Conservation (phyloP, 2,113 vertebrate genomes). For the Dissostichus mawsoni region DNA sequence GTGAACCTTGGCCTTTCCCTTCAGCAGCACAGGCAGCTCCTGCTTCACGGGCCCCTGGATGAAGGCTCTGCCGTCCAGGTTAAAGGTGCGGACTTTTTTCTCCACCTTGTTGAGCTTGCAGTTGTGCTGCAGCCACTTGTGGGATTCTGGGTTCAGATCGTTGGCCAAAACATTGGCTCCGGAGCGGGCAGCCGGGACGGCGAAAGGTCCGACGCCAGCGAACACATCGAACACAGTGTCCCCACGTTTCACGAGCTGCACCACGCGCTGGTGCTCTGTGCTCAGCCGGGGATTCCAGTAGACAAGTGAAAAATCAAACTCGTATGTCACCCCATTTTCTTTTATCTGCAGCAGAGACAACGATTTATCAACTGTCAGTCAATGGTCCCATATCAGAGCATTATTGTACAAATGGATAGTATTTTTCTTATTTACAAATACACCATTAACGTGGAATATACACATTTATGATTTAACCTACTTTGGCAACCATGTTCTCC, state of each 20-base stretch:
- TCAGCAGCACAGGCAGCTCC: constrained; percentile 85
- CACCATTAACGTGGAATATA: background rate
- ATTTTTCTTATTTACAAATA: no score
- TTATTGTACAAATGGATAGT: background rate
- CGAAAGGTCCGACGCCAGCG: constrained; percentile 94
- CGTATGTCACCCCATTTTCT: constrained; percentile 90
- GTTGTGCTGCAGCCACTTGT: constrained; percentile 94
- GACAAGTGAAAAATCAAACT: constrained; percentile 96
- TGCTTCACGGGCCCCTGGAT: constrained; percentile 88
- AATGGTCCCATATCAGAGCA: background rate
- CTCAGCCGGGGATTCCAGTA: constrained; percentile 98
- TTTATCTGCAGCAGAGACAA: constrained; percentile 85
- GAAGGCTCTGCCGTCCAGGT: constrained; percentile 94
- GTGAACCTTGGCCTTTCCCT: constrained; percentile 80
- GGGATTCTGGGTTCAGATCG: constrained; percentile 95
- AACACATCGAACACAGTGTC: constrained; percentile 94
- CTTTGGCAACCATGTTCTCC: constrained; percentile 92
- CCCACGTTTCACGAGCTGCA: constrained; percentile 83
- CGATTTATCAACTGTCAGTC: background rate
- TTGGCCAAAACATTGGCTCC: constrained; percentile 91
- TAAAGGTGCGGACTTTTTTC: constrained; percentile 85
- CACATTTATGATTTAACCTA: constrained; percentile 57
- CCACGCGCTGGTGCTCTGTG: constrained; percentile 91
- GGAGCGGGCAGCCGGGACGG: constrained; percentile 89
- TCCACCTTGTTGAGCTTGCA: constrained; percentile 93